phyloP scores from a whole-genome alignment of 2,888 invertebrate species.

The Drosophila longiperda region DNA sequence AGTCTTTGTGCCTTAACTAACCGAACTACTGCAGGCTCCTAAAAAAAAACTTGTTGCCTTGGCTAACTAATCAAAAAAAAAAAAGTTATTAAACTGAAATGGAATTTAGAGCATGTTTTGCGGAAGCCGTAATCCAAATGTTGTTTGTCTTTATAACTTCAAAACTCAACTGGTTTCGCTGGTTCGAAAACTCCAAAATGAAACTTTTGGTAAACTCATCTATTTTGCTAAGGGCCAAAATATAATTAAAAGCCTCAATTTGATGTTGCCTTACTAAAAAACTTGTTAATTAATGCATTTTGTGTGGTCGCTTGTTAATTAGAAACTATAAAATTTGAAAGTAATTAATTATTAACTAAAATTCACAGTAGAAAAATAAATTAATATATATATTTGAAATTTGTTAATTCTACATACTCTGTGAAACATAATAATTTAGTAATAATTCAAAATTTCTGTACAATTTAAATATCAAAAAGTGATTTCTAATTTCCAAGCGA shows the following conservation, averaged over 20 bases:
- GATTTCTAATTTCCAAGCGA: background rate
- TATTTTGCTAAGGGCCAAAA: background rate
- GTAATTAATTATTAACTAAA: background rate
- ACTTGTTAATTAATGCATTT: conserved; percentile 10
- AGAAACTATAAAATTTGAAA: background rate
- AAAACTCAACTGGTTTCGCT: background rate
- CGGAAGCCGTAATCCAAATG: conserved; percentile 8
- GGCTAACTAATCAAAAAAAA: conserved; percentile 30
- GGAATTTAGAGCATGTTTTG: conserved; percentile 16
- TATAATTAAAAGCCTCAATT: conserved; percentile 8
- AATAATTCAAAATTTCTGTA: background rate
- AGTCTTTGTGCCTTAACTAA: conserved; percentile 27
- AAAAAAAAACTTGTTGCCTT: conserved; percentile 7
- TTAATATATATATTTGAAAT: no score
- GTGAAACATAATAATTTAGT: background rate
- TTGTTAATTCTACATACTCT: background rate
- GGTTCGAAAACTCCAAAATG: background rate
- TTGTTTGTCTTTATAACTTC: background rate
- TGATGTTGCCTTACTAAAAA: conserved; percentile 36
- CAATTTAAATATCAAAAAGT: background rate
- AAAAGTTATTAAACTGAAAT: background rate
- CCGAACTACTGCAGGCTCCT: conserved; percentile 8
- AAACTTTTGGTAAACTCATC: background rate
- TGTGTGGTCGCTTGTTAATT: background rate
- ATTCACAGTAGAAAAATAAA: background rate